phyloP scores from a whole-genome alignment of 2,888 invertebrate species.

The Orthonychiurus folsomi region DNA sequence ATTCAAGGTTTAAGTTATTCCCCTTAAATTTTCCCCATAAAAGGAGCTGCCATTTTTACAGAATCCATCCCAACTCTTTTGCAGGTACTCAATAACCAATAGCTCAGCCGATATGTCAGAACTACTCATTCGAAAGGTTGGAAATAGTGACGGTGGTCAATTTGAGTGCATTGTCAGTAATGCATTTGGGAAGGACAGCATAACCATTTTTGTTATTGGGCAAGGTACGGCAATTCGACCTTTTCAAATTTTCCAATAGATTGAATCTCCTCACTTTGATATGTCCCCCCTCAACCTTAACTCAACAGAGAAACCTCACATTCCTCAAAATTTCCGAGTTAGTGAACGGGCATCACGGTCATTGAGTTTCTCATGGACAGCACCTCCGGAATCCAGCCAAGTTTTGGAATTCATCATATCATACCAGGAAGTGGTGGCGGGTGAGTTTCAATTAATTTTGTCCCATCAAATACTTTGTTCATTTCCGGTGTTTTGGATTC shows the following conservation, averaged over 20 bases:
- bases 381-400: background rate
- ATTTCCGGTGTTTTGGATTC: no score
- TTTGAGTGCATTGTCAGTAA: constrained; percentile 57
- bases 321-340: background rate
- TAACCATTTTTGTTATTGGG: constrained; percentile 46
- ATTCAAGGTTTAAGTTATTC: no score
- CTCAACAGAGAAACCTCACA: no score
- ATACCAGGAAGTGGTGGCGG: background rate
- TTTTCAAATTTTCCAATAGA: constrained; percentile 4
- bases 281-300: no score
- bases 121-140: constrained; percentile 51
- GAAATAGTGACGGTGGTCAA: constrained; percentile 51
- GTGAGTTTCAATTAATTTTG: no score
- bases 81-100: constrained; percentile 14
- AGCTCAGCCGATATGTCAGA: constrained; percentile 46
- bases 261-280: no score
- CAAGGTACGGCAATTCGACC: constrained; percentile 44
- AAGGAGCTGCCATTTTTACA: background rate
- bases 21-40: background rate
- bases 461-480: no score
- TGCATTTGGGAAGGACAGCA: constrained; percentile 54
- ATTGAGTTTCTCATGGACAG: background rate
- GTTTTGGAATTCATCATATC: background rate
- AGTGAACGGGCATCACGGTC: background rate
- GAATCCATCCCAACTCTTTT: background rate